phyloP scores from a whole-genome alignment of 2,888 invertebrate species.

The Rhingia campestris region DNA sequence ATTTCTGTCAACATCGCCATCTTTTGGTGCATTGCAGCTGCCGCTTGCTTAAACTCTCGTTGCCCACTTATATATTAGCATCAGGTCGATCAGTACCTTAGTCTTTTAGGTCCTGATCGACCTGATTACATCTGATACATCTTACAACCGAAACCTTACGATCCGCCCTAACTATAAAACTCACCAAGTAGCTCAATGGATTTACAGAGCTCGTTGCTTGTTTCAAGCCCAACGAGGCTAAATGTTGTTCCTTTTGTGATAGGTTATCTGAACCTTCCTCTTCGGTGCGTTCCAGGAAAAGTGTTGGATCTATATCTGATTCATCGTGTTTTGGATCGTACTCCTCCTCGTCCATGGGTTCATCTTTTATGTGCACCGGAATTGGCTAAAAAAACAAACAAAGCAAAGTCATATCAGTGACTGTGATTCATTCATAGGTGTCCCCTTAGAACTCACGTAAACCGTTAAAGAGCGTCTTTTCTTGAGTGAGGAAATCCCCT shows the following conservation, averaged over 20 bases:
- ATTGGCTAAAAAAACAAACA: conserved; percentile 77
- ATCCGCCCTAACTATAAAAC: background rate
- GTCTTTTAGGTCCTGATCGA: no score
- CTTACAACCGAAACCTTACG: no score
- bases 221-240: conserved; percentile 77
- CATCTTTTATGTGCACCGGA: conserved; percentile 81
- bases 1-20: no score
- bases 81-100: no score
- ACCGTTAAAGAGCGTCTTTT: conserved; percentile 82
- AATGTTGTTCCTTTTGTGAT: conserved; percentile 76
- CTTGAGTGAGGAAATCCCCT: conserved; percentile 81
- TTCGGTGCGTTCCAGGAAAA: conserved; percentile 82
- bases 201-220: conserved; percentile 57
- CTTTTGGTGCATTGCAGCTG: no score
- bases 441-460: conserved; percentile 80
- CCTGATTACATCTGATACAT: no score
- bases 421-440: conserved; percentile 5
- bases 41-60: no score
- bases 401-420: no score
- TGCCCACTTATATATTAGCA: no score
- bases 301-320: conserved; percentile 81
- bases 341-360: conserved; percentile 81
- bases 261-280: conserved; percentile 80
- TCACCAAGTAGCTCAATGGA: conserved; percentile 64
- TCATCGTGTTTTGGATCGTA: conserved; percentile 79